Conservation (phyloP, 2,797 vertebrate species). For the Trematomus bernacchii region DNA sequence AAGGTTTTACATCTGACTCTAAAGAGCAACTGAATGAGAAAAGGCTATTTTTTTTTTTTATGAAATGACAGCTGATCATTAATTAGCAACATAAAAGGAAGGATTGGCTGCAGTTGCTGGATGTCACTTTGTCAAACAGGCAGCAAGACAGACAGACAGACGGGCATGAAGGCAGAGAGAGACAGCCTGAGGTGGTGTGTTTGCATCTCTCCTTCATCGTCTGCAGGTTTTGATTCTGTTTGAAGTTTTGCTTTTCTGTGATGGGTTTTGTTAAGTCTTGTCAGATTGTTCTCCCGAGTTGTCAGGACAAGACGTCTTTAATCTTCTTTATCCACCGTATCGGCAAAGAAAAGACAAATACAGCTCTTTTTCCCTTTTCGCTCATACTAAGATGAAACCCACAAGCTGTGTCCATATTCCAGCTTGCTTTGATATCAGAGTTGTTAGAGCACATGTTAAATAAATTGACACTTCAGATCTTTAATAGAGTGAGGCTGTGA, state of each 20-base stretch:
- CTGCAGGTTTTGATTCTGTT: conserved; percentile 73
- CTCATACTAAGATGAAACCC: conserved; percentile 61
- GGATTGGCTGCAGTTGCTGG: conserved; percentile 31
- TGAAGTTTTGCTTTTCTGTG: conserved; percentile 69
- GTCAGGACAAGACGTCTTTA: conserved; percentile 79
- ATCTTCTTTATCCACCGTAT: conserved; percentile 70
- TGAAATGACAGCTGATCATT: conserved; percentile 53
- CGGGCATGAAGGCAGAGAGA: conserved; percentile 36
- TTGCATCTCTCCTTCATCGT: conserved; percentile 65
- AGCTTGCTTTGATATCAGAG: conserved; percentile 56
- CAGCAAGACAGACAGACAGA: conserved; percentile 45
- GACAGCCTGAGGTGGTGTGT: conserved; percentile 64
- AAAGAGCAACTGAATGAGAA: conserved; percentile 30
- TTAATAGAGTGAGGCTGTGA: conserved; percentile 42
- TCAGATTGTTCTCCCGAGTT: conserved; percentile 73
- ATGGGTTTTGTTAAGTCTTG: conserved; percentile 80
- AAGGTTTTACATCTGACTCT: conserved; percentile 56
- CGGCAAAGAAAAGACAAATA: conserved; percentile 68
- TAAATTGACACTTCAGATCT: conserved; percentile 64
- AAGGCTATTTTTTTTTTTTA: conserved; percentile 38
- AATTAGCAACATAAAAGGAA: conserved; percentile 44
- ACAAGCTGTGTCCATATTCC: conserved; percentile 55
- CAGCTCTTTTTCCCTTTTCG: conserved; percentile 34
- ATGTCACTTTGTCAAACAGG: conserved; percentile 33
- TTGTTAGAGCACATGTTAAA: conserved; percentile 57